These are phyloP conservation scores for Blera fallax DNA, from an alignment of 2,888 invertebrate species.

Conservation along the genomic window DNA sequence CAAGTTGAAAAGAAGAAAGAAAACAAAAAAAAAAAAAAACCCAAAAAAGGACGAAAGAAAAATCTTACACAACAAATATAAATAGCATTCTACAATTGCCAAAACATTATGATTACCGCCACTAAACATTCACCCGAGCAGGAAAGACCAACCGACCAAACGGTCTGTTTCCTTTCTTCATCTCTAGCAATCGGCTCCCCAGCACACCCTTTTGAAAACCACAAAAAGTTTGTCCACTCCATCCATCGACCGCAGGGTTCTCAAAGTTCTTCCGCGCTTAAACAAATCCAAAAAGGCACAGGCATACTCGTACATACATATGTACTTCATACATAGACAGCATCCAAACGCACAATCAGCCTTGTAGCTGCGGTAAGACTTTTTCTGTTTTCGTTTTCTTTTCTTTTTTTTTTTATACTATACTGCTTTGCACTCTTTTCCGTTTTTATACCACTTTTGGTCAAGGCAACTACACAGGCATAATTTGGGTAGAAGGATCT, in stretches of 20 bases:
- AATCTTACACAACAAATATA: slow-evolving; percentile 38
- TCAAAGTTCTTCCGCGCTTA: slow-evolving; percentile 49
- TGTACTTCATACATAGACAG: too few relatives aligned
- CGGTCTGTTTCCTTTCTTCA: slow-evolving; percentile 24
- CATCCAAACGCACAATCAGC: slow-evolving; percentile 31
- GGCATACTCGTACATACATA: too few relatives aligned
- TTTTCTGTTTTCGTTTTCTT: background rate
- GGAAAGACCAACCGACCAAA: slow-evolving; percentile 33
- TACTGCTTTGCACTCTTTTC: background rate
- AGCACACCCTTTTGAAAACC: slow-evolving; percentile 5
- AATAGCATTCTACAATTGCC: slow-evolving; percentile 59
- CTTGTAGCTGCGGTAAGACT: slow-evolving; percentile 23
- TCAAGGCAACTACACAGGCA: slow-evolving; percentile 13
- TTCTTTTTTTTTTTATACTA: background rate
- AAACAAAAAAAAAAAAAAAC: background rate
- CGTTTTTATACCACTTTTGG: slow-evolving; percentile 7
- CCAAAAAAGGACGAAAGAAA: slow-evolving; percentile 29
- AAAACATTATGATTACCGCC: slow-evolving; percentile 69
- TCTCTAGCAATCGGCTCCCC: background rate
- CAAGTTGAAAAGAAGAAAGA: slow-evolving; percentile 34
- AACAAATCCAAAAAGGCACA: slow-evolving; percentile 25
- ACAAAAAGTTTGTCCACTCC: slow-evolving; percentile 56
- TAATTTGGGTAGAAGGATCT: background rate
- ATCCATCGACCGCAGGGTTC: slow-evolving; percentile 41
- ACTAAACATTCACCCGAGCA: slow-evolving; percentile 42